These are phyloP conservation scores for Neodiprion fabricii DNA, from an alignment of 1,140 invertebrate genomes.

Conservation along the genomic window DNA sequence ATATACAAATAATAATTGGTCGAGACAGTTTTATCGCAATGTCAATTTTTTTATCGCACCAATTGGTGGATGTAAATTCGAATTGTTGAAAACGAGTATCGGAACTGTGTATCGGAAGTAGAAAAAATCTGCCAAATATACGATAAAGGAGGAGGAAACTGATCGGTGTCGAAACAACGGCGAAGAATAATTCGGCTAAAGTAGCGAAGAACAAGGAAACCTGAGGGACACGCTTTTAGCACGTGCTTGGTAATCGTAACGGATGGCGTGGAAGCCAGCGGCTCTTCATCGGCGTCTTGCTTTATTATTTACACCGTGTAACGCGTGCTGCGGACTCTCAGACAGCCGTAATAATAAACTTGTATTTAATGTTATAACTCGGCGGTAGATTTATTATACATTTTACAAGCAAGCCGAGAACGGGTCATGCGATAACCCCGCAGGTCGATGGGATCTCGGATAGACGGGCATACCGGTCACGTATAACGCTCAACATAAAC, in stretches of 20 bases:
- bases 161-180: background rate
- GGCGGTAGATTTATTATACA: background rate
- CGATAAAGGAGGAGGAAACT: too few relatives aligned
- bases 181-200: background rate
- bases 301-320: background rate
- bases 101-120: too few relatives aligned
- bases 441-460: conserved; percentile 1
- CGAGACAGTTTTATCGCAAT: too few relatives aligned
- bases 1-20: too few relatives aligned
- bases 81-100: too few relatives aligned
- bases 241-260: background rate
- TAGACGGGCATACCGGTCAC: background rate
- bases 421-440: background rate
- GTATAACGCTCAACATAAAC: background rate
- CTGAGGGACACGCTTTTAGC: background rate
- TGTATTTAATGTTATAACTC: background rate
- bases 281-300: too few relatives aligned
- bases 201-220: too few relatives aligned
- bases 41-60: too few relatives aligned
- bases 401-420: background rate
- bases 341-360: background rate
- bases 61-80: too few relatives aligned
- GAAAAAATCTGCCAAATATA: too few relatives aligned
- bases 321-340: background rate
- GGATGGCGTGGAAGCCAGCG: background rate